A percentile compares a stretch with the other conserved stretches of the same genome.
Evolutionary conservation across 2,113 vertebrate genomes (phyloP).

Genomic region (Ranitomeya variabilis): DNA sequence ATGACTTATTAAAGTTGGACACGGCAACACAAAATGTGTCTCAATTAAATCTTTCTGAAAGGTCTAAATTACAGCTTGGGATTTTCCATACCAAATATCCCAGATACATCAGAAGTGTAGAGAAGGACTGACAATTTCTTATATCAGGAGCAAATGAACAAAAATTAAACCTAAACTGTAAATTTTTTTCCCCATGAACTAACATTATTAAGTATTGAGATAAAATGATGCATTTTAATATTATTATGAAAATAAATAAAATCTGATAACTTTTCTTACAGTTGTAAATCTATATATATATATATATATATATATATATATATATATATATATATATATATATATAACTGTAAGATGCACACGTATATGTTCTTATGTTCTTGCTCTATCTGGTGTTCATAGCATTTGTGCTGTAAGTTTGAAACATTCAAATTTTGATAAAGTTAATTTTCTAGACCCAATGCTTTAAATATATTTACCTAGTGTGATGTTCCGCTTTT

Average conservation of each 20-base stretch:
- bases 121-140: neutral
- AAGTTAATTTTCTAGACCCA: neutral
- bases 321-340: too few relatives aligned
- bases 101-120: neutral
- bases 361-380: too few relatives aligned
- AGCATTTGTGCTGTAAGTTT: too few relatives aligned
- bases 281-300: too few relatives aligned
- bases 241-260: neutral
- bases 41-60: neutral
- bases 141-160: neutral
- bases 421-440: too few relatives aligned
- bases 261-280: neutral
- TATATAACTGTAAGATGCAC: too few relatives aligned
- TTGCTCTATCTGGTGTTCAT: too few relatives aligned
- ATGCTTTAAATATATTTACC: constrained; percentile 25
- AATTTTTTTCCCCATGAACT: neutral
- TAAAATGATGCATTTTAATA: neutral
- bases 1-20: neutral
- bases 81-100: neutral
- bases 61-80: neutral
- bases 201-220: neutral
- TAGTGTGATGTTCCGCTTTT: constrained; percentile 58
- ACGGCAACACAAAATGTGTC: neutral
- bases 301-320: too few relatives aligned
- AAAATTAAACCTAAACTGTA: too few relatives aligned